Base-by-base conservation (phyloP, 2,888 invertebrate genomes). In the Fissipunctia ypsillon region DNA sequence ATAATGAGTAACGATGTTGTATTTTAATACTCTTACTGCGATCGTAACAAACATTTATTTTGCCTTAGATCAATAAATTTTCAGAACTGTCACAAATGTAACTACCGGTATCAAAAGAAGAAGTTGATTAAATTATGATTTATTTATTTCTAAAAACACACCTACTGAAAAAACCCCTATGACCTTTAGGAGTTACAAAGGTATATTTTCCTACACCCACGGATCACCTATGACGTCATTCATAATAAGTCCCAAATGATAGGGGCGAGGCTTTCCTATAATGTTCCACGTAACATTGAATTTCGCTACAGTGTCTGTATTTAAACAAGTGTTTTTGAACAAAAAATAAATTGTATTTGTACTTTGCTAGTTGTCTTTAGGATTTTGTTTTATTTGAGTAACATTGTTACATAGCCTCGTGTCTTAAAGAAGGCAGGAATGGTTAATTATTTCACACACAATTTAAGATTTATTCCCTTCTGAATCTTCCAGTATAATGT, bases 321-420 rank as follows among this genome's bases (percentile, higher is more conserved):
- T 78, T 45, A 43, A 25, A 48, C 81, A 84, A 59, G 63, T 80
- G 59, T 67, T 52, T 57, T 67, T 16, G 16, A 84, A 84, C 61
- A 73, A 84, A 66, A 63, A 66, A 84, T 80, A 52, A 25, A 65
- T 83, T 75, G 54, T 43, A 45, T 38, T n/a, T n/a, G n/a, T 67
- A 69, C 41, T 64, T 31, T 52, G n/a, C n/a, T 64, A 64, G 71
- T 57, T 52, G 65, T 63, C 68, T 76, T 25, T 35, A 22, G 28
- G 25, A 64, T 35, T 61, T 71, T 38, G 28, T 38, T 59, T 28
- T 43, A 69, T 69, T 73, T 73, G 3, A 35, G 35, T 63, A 48
- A 63, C 60, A 43, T 48, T 43, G 3, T 43, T 52, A 31, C 14
- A 54, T 48, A 61, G 10, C 83, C 68, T 80, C 25, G 73, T 14